These are phyloP conservation scores for Papio anubis DNA, from an alignment of 2,113 vertebrate species.

Conservation along the genomic window DNA sequence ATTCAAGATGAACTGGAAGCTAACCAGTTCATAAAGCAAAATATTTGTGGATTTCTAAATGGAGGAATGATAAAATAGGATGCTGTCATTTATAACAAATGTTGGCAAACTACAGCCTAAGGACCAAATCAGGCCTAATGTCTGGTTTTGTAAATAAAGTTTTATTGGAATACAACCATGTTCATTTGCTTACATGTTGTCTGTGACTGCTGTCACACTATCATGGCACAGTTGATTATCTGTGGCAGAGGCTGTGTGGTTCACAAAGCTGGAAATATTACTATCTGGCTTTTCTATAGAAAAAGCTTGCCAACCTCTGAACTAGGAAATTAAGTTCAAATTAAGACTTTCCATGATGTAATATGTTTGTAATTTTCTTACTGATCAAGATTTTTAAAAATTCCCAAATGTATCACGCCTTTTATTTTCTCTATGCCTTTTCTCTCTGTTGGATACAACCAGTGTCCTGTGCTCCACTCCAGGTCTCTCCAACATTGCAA, in stretches of 20 bases:
- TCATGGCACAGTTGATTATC: neutral
- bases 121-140: neutral
- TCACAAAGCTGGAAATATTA: neutral
- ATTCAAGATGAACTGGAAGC: neutral
- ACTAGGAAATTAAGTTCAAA: neutral
- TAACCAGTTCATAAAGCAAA: neutral
- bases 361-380: neutral
- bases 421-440: neutral
- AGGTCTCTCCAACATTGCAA: neutral
- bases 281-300: neutral
- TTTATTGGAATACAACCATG: neutral
- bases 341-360: neutral
- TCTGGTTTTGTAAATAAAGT: neutral
- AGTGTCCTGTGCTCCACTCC: no score
- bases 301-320: neutral
- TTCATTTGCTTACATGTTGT: neutral
- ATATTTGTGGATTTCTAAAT: neutral
- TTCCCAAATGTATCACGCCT: neutral
- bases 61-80: neutral
- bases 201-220: neutral
- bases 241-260: neutral
- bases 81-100: neutral
- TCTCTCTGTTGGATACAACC: neutral
- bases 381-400: neutral
- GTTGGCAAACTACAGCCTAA: neutral